phyloP scores from a whole-genome alignment of 2,113 vertebrate species.

The Barbus barbus region DNA sequence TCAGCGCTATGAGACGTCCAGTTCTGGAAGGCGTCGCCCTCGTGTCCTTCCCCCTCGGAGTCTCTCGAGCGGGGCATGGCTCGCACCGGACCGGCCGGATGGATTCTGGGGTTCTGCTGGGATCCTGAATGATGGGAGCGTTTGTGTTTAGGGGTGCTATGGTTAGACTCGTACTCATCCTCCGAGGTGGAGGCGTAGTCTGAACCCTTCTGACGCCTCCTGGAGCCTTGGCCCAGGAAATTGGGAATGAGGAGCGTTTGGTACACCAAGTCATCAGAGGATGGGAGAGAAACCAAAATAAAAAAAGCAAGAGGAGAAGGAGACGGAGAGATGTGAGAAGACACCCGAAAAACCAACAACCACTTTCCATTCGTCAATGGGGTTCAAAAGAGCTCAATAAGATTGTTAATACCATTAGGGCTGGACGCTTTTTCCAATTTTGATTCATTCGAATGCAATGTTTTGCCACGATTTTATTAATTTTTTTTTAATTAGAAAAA shows the following conservation, averaged over 20 bases:
- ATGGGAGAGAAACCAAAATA: constrained; percentile 33
- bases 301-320: constrained; percentile 20
- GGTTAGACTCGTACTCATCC: constrained; percentile 92
- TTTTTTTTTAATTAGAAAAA: too few relatives aligned
- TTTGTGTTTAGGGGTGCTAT: constrained; percentile 90
- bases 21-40: constrained; percentile 75
- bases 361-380: constrained; percentile 46
- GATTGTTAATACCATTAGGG: too few relatives aligned
- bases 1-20: constrained; percentile 91
- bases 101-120: constrained; percentile 78
- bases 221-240: constrained; percentile 81
- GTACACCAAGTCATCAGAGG: constrained; percentile 54
- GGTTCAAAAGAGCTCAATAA: too few relatives aligned
- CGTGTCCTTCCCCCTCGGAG: constrained; percentile 83
- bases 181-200: constrained; percentile 98
- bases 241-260: constrained; percentile 76
- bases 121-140: constrained; percentile 91
- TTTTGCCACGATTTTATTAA: too few relatives aligned
- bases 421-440: too few relatives aligned
- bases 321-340: constrained; percentile 62
- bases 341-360: constrained; percentile 53
- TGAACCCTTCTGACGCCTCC: constrained; percentile 90
- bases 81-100: constrained; percentile 66
- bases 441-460: too few relatives aligned
- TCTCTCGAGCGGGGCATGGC: constrained; percentile 72